A percentile compares a stretch with the other conserved stretches of the same genome.
phyloP scores from a whole-genome alignment of 2,113 vertebrate genomes.

The Malurus elegans region DNA sequence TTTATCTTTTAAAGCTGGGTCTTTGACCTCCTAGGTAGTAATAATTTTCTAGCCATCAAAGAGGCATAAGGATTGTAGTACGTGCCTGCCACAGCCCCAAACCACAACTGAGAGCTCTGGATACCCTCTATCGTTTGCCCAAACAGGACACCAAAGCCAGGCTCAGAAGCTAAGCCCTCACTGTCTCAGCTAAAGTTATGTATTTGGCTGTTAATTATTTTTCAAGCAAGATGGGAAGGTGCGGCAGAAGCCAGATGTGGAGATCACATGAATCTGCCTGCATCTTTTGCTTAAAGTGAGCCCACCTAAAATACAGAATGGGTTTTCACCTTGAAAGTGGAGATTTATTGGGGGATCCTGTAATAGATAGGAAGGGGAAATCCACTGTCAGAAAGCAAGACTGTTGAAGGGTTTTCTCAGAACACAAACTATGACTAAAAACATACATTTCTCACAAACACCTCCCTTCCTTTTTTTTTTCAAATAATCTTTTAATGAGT shows the following conservation, averaged over 20 bases:
- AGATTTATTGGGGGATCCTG: neutral
- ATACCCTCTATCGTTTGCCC: neutral
- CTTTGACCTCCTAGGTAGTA: conserved; percentile 7
- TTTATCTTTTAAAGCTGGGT: conserved; percentile 14
- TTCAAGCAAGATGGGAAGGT: neutral
- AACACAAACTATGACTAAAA: neutral
- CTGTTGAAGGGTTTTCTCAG: neutral
- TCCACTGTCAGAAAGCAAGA: neutral
- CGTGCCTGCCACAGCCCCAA: neutral
- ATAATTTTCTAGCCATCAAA: conserved; percentile 37
- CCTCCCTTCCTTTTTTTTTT: neutral
- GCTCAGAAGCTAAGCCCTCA: neutral
- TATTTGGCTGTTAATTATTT: neutral
- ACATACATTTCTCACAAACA: neutral
- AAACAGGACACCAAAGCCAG: neutral
- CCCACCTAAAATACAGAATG: neutral
- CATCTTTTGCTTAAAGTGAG: neutral
- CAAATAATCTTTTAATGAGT: neutral
- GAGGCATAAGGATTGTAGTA: neutral
- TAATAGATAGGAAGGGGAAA: neutral
- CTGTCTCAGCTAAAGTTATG: neutral
- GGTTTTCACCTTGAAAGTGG: neutral
- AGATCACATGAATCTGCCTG: neutral
- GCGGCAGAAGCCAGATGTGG: neutral
- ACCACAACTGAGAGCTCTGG: conserved; percentile 21